Base-by-base conservation (phyloP, 2,113 vertebrate genomes). In the Australoheros scitulus region DNA sequence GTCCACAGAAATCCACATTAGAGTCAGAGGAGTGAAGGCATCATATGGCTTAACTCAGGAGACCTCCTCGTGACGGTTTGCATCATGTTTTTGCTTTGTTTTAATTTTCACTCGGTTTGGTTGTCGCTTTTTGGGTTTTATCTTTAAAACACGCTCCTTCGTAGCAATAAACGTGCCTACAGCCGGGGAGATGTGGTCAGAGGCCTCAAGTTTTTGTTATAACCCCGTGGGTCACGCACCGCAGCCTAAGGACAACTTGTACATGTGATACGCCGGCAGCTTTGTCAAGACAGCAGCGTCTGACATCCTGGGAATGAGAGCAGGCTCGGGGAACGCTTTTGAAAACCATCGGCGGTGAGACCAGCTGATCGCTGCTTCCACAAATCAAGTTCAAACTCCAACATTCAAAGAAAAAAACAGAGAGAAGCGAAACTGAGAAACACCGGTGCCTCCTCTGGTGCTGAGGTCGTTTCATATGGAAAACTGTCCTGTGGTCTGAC, bases 281-380 rank as follows among this genome's bases (percentile, higher is more conserved):
- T 41, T 64, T 0, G 11, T 11, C n/a, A 64, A n/a, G 6, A 41
- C 20, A 3, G 20, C 32, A 38, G 18, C 36, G 5, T n/a, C 20
- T 64, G 61, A 41, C 61, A 22, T 64, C 34, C 38, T 3, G 38
- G 38, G 38, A 41, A 43, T 43, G 41, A 43, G 41, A 43, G 4
- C 20, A 15, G 61, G 0, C 36, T 15, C 11, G 0, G 36, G 36
- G 61, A 22, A 41, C 34, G 22, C 38, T 0, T 41, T 11, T 22
- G 61, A 36, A 64, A 41, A 41, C 11, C 36, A 24, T 9, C 7
- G 1, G 34, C 34, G 14, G 20, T 14, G 11, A 41, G 18, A 3
- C 38, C 61, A 11, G 18, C 61, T 36, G 32, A 38, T 63, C 5
- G 14, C 43, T 17, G 43, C 4, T 5, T 6, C 15, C 47, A 17